These are phyloP conservation scores for Corythucha ciliata DNA, from an alignment of 2,888 invertebrate genomes.

Conservation along the genomic window DNA sequence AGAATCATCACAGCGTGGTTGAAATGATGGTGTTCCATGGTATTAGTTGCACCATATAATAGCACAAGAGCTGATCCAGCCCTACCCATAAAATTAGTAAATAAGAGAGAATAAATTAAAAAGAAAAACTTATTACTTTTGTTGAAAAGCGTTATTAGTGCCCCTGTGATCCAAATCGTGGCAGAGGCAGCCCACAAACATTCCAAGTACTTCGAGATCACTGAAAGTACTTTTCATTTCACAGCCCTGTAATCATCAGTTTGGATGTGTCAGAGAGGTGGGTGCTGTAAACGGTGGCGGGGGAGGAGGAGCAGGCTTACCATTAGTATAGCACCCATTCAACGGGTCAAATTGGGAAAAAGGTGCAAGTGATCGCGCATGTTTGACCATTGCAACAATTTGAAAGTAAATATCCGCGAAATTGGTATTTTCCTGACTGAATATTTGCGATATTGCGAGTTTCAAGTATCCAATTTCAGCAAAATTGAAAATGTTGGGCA, in stretches of 20 bases:
- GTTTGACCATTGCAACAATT: too few species aligned
- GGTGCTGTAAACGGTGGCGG: too few species aligned
- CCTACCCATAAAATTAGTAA: conserved; percentile 37
- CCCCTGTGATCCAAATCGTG: conserved; percentile 54
- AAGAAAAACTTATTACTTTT: conserved; percentile 41
- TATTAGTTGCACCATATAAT: conserved; percentile 49
- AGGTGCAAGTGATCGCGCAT: too few species aligned
- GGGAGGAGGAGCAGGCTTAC: too few species aligned
- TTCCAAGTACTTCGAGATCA: conserved; percentile 45
- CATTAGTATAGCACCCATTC: too few species aligned
- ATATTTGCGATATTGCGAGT: too few species aligned
- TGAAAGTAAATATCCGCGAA: too few species aligned
- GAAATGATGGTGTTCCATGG: conserved; percentile 56
- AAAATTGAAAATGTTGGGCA: too few species aligned
- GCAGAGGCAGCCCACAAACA: conserved; percentile 51
- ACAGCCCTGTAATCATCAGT: conserved; percentile 40
- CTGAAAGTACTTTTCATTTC: conserved; percentile 43
- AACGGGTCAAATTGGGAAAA: too few species aligned
- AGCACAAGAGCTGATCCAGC: conserved; percentile 46
- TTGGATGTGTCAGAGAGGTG: too few species aligned
- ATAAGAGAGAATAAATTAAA: neutral
- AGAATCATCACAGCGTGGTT: conserved; percentile 54
- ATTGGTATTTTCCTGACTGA: too few species aligned
- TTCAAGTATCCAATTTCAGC: too few species aligned
- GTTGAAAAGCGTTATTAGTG: conserved; percentile 51